A percentile compares a stretch with the other conserved stretches of the same genome.
Conservation (phyloP, 2,888 invertebrate genomes). For the Caradrina clavipalpis region DNA sequence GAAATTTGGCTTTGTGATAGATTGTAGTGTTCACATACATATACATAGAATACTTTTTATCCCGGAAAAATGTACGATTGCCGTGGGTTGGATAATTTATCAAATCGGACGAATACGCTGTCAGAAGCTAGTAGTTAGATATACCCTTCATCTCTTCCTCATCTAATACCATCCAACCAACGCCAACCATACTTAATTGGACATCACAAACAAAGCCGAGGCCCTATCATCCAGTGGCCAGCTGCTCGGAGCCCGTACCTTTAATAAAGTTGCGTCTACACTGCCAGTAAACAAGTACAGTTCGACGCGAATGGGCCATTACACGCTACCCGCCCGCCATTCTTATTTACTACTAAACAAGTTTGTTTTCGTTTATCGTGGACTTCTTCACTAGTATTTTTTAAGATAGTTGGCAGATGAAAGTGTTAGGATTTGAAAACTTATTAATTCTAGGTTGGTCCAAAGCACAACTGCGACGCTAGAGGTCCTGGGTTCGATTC, state of each 20-base stretch:
- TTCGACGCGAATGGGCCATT: conserved; percentile 78
- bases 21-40: no score
- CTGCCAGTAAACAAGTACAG: conserved; percentile 70
- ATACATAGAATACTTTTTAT: no score
- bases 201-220: conserved; percentile 49
- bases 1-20: no score
- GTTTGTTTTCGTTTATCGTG: conserved; percentile 69
- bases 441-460: not conserved
- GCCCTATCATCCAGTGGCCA: conserved; percentile 54
- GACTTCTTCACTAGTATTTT: conserved; percentile 61
- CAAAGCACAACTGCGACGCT: not conserved
- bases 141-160: not conserved
- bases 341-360: conserved; percentile 81
- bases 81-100: no score
- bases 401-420: conserved; percentile 1
- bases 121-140: no score
- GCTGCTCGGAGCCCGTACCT: conserved; percentile 63
- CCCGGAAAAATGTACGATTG: no score
- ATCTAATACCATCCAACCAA: not conserved
- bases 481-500: no score
- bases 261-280: conserved; percentile 70
- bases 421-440: not conserved
- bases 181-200: conserved; percentile 27
- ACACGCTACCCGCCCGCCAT: conserved; percentile 77
- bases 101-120: no score